These are phyloP conservation scores for Dicrurus megarhynchus DNA, from an alignment of 2,113 vertebrate species.

Conservation along the genomic window DNA sequence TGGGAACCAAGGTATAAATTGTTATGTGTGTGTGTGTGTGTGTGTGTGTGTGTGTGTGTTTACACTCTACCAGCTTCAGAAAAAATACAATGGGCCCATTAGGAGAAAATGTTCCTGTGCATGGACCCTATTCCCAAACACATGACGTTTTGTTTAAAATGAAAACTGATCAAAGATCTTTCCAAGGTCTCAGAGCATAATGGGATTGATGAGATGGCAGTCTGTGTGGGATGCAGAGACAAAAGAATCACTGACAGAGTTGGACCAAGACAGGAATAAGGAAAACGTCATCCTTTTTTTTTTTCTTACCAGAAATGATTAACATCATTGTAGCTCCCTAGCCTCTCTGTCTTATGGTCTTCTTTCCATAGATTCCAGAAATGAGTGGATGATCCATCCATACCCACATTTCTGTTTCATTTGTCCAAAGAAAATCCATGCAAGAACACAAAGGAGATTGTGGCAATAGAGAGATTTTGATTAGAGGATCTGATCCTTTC, in stretches of 20 bases:
- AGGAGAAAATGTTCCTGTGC: neutral
- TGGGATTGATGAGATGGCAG: neutral
- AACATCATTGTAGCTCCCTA: neutral
- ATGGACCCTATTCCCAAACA: neutral
- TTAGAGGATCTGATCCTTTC: neutral
- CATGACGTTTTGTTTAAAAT: neutral
- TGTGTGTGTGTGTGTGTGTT: neutral
- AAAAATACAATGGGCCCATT: neutral
- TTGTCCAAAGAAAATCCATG: neutral
- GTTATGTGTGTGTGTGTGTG: neutral
- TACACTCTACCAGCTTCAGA: neutral
- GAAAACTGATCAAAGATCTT: neutral
- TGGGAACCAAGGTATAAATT: neutral
- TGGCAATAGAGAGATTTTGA: neutral
- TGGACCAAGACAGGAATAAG: neutral
- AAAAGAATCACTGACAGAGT: neutral
- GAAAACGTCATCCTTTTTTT: neutral
- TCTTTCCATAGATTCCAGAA: neutral
- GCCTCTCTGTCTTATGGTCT: neutral
- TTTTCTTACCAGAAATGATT: neutral
- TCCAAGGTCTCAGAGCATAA: neutral
- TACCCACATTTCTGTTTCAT: neutral
- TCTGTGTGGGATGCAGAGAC: neutral
- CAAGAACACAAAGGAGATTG: neutral
- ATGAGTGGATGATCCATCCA: neutral